Percentiles rank a stretch among this genome's conserved stretches.
phyloP scores from a whole-genome alignment of 2,113 vertebrate species.

The Callipepla californica region DNA sequence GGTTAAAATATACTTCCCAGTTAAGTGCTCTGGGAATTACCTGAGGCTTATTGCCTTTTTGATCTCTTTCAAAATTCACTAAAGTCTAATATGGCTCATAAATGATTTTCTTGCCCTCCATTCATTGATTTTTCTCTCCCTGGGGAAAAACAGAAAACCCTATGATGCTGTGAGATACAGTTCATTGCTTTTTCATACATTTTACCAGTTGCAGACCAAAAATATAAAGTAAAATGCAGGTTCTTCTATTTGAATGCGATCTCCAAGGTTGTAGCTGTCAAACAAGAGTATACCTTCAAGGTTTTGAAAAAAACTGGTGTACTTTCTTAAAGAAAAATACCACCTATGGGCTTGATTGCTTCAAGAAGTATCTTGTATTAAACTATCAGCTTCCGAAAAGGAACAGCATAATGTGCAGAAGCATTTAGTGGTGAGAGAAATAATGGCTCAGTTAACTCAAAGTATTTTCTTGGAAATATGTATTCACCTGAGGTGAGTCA shows the following conservation, averaged over 20 bases:
- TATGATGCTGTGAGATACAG: not conserved
- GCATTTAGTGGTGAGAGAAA: not conserved
- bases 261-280: constrained; percentile 56
- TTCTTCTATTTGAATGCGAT: constrained; percentile 19
- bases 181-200: not conserved
- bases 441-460: not conserved
- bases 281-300: constrained; percentile 9
- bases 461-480: not conserved
- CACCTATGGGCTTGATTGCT: not conserved
- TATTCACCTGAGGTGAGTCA: not conserved
- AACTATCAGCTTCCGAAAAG: not conserved
- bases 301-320: constrained; percentile 45
- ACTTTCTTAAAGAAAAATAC: constrained; percentile 39
- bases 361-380: constrained; percentile 29
- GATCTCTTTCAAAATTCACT: constrained; percentile 1
- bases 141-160: not conserved
- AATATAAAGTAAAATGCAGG: not conserved
- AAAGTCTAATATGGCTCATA: not conserved
- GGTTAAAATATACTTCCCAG: not conserved
- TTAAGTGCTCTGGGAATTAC: constrained; percentile 11
- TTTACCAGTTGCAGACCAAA: constrained; percentile 15
- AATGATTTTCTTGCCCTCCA: not conserved
- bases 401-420: not conserved
- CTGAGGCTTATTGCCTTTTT: not conserved
- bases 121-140: not conserved